Percentiles rank a stretch among this genome's conserved stretches.
These are phyloP conservation scores for Coendou prehensilis DNA, from an alignment of 2,797 vertebrate genomes.

Conservation along the genomic window DNA sequence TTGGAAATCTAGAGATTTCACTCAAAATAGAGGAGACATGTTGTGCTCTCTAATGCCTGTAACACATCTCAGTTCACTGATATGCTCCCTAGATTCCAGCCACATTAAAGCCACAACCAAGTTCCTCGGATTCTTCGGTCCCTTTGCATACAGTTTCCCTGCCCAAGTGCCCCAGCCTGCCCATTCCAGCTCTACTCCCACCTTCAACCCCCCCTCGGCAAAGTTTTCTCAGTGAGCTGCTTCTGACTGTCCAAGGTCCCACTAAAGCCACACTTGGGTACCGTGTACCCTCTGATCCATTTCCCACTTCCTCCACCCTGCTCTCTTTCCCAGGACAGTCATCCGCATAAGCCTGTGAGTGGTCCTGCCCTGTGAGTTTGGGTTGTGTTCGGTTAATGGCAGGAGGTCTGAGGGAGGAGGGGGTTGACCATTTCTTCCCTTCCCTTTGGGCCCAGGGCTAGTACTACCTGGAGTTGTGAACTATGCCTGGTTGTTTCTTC, in stretches of 20 bases:
- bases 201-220: too few species aligned
- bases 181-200: neutral
- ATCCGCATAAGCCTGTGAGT: neutral
- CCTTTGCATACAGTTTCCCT: neutral
- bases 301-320: neutral
- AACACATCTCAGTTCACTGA: neutral
- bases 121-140: neutral
- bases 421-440: neutral
- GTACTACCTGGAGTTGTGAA: too few species aligned
- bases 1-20: neutral
- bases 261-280: neutral
- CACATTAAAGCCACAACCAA: neutral
- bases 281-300: neutral
- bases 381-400: neutral
- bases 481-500: neutral
- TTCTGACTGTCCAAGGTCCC: neutral
- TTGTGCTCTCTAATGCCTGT: neutral
- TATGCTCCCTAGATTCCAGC: neutral
- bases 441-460: neutral
- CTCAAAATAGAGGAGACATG: neutral
- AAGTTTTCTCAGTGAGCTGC: neutral
- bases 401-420: neutral
- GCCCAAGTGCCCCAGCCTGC: fast-evolving
- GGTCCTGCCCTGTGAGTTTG: neutral
- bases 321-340: neutral